Evolutionary conservation across 2,888 invertebrate genomes (phyloP).

Genomic region (Leistus spinibarbis): DNA sequence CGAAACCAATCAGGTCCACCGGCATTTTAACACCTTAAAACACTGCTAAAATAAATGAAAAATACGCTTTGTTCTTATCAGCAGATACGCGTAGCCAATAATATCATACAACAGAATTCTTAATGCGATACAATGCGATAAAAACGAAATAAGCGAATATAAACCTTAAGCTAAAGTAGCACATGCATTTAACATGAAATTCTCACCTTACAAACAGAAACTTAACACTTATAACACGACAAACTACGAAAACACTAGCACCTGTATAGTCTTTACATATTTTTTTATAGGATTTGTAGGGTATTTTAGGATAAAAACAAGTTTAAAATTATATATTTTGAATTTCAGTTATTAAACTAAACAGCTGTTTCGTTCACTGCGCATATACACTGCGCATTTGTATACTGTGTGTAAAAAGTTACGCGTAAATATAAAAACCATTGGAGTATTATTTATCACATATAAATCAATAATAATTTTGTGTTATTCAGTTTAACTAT

Average conservation of each 20-base stretch:
- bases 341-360: neutral
- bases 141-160: conserved; percentile 11
- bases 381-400: conserved; percentile 13
- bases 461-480: neutral
- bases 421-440: conserved; percentile 8
- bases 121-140: neutral
- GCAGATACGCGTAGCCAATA: neutral
- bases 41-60: neutral
- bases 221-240: neutral
- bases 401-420: conserved; percentile 16
- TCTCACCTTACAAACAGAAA: conserved; percentile 16
- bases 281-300: neutral
- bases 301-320: neutral
- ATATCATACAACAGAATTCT: neutral
- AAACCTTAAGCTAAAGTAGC: conserved; percentile 13
- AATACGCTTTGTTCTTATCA: neutral
- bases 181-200: neutral
- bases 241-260: neutral
- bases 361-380: conserved; percentile 3
- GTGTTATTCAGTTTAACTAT: neutral
- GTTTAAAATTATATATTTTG: neutral
- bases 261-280: neutral
- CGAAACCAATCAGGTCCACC: conserved; percentile 80
- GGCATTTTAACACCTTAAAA: conserved; percentile 63
- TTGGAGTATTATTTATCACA: neutral